phyloP scores from a whole-genome alignment of 2,888 invertebrate species.

The Eilema sororculum region DNA sequence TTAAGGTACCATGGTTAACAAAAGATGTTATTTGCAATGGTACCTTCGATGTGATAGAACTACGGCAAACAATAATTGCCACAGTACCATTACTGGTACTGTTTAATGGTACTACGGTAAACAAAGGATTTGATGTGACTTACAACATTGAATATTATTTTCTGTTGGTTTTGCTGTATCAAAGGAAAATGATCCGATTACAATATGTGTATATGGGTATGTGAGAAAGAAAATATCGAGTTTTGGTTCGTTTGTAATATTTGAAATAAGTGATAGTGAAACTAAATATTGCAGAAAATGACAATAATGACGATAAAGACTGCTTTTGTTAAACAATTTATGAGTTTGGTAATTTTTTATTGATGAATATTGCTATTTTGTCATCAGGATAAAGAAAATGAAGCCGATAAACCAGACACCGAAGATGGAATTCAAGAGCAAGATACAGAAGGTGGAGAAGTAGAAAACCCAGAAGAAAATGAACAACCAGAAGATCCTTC shows the following conservation, averaged over 20 bases:
- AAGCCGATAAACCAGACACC: conserved; percentile 38
- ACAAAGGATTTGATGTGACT: background rate
- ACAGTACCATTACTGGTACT: too few species aligned
- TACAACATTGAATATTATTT: background rate
- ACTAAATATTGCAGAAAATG: too few species aligned
- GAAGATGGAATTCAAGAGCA: conserved; percentile 50
- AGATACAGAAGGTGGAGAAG: conserved; percentile 49
- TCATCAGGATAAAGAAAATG: conserved; percentile 58
- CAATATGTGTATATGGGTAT: too few species aligned
- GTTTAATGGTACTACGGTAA: too few species aligned
- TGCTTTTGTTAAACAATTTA: too few species aligned
- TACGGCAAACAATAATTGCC: too few species aligned
- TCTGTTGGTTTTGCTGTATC: background rate
- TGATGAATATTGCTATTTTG: too few species aligned
- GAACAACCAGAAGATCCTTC: conserved; percentile 59
- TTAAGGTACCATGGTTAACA: too few species aligned
- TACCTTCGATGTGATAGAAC: too few species aligned
- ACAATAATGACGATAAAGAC: too few species aligned
- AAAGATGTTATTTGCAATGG: too few species aligned
- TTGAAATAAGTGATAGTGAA: background rate
- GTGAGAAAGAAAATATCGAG: background rate
- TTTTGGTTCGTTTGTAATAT: background rate
- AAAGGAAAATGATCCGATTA: background rate
- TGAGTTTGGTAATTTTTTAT: too few species aligned
- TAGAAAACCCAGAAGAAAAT: conserved; percentile 30